Conservation (phyloP, 2,797 vertebrate genomes). For the Gymnothorax reevesii region DNA sequence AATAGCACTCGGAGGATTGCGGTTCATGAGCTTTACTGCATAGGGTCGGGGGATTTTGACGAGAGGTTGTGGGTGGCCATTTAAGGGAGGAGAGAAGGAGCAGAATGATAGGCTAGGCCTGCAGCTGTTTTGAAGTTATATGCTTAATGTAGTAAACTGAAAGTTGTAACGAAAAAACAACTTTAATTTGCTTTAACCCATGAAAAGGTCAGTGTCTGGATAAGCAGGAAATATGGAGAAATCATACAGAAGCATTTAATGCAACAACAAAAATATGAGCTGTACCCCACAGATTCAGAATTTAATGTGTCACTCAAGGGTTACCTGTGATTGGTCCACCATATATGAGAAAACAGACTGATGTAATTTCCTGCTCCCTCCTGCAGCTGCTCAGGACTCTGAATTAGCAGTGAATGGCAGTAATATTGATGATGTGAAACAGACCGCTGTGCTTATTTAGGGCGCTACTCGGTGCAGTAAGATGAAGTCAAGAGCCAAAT, state of each 20-base stretch:
- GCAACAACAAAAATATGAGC: not conserved
- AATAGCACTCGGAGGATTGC: not conserved
- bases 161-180: not conserved
- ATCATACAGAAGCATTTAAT: not conserved
- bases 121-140: conserved; percentile 1
- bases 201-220: not conserved
- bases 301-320: conserved; percentile 27
- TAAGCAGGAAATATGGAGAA: not conserved
- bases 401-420: conserved; percentile 32
- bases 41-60: not conserved
- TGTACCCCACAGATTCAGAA: conserved; percentile 1
- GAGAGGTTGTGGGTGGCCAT: not conserved
- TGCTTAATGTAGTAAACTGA: conserved; percentile 4
- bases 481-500: conserved; percentile 4
- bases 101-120: not conserved
- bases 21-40: not conserved
- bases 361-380: not conserved
- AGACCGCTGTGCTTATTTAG: not conserved
- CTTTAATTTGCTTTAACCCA: conserved; percentile 12
- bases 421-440: conserved; percentile 35
- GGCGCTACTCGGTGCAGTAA: not conserved
- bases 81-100: not conserved
- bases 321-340: conserved; percentile 1
- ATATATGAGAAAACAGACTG: conserved; percentile 5
- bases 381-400: conserved; percentile 20